Percentiles rank a stretch among this genome's conserved stretches.
Evolutionary conservation across 2,113 vertebrate genomes (phyloP).

Genomic region (Grammomys surdaster): DNA sequence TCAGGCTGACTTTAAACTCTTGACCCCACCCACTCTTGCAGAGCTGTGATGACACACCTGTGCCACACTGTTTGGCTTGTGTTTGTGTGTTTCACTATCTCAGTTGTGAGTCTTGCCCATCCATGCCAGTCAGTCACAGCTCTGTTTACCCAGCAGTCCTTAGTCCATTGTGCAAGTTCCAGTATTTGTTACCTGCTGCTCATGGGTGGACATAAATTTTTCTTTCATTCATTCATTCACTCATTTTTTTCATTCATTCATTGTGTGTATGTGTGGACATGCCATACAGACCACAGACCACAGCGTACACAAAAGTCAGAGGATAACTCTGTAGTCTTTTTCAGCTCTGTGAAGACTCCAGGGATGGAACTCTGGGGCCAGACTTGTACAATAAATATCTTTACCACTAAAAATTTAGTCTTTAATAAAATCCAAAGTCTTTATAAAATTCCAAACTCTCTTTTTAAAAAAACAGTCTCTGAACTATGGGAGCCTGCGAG

Average conservation of each 20-base stretch:
- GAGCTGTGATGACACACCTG: neutral
- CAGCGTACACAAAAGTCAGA: neutral
- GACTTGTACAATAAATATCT: neutral
- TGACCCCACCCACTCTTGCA: neutral
- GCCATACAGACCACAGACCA: neutral
- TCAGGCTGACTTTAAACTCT: neutral
- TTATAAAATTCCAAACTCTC: neutral
- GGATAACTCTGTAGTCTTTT: neutral
- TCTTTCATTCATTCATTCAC: too few relatives aligned
- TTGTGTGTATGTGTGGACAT: neutral
- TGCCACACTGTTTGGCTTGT: neutral
- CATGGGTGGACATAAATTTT: neutral
- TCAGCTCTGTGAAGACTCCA: neutral
- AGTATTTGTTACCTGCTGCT: rapidly evolving
- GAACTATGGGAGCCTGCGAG: neutral
- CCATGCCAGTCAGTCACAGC: rapidly evolving
- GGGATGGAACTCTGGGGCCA: neutral
- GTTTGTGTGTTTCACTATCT: neutral
- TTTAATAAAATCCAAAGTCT: neutral
- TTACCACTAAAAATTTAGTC: neutral
- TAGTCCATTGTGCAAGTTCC: rapidly evolving
- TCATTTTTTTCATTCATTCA: too few relatives aligned
- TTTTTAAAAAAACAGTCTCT: neutral
- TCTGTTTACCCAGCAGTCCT: rapidly evolving
- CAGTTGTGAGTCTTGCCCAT: neutral